Evolutionary conservation across 2,113 vertebrate genomes (phyloP).

Genomic region (Oryzias woworae): DNA sequence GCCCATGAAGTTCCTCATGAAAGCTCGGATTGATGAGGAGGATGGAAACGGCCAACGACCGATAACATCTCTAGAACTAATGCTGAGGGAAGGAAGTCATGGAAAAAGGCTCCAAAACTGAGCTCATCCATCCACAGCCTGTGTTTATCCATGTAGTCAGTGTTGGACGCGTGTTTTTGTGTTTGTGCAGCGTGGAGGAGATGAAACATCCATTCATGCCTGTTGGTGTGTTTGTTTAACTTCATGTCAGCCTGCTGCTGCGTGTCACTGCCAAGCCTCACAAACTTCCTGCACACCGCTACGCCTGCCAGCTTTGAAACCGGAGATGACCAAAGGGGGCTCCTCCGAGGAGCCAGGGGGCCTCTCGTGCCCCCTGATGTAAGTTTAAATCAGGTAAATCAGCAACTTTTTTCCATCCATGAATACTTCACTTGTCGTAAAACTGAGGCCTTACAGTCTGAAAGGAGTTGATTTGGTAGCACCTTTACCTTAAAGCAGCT

Average conservation of each 20-base stretch:
- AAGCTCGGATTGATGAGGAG: conserved; percentile 20
- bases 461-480: conserved; percentile 36
- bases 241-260: conserved; percentile 64
- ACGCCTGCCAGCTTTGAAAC: conserved; percentile 66
- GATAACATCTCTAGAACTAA: not conserved
- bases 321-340: conserved; percentile 38
- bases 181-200: conserved; percentile 40
- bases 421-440: conserved; percentile 43
- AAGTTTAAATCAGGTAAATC: conserved; percentile 41
- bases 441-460: conserved; percentile 11
- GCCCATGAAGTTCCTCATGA: conserved; percentile 28
- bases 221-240: conserved; percentile 69
- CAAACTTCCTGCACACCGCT: conserved; percentile 61
- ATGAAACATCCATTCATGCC: conserved; percentile 69
- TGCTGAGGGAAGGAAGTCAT: not conserved
- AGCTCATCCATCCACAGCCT: conserved; percentile 3
- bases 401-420: conserved; percentile 23
- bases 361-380: conserved; percentile 10
- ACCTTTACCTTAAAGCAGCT: conserved; percentile 42
- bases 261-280: conserved; percentile 62
- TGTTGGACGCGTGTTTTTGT: conserved; percentile 26
- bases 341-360: conserved; percentile 26
- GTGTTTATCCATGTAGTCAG: not conserved
- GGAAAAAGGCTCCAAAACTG: conserved; percentile 10
- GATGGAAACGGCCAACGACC: too few relatives aligned